A percentile compares a stretch with the other conserved stretches of the same genome.
Evolutionary conservation across 2,888 invertebrate species (phyloP).

Genomic region (Gastrophysa polygoni): DNA sequence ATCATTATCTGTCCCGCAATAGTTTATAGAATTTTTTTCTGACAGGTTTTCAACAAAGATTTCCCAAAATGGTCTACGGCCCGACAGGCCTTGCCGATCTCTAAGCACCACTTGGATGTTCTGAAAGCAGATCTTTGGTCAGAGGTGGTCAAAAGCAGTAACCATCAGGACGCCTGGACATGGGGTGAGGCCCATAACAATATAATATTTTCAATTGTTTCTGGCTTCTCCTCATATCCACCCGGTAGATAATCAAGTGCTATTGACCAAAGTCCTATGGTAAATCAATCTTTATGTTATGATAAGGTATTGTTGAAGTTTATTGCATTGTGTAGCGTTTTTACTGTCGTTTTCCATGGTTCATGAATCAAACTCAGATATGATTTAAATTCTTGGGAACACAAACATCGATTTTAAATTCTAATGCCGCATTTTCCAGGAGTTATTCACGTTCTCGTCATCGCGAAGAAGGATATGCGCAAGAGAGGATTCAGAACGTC

Average conservation of each 20-base stretch:
- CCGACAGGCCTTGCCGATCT: constrained; percentile 80
- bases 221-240: no score
- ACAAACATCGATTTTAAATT: not conserved
- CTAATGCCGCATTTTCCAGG: not conserved
- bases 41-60: constrained; percentile 71
- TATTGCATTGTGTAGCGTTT: not conserved
- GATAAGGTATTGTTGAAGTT: not conserved
- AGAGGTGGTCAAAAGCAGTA: constrained; percentile 82
- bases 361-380: not conserved
- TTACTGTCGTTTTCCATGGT: not conserved
- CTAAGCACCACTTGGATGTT: constrained; percentile 77
- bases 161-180: constrained; percentile 89
- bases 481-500: no score
- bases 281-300: no score
- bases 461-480: no score
- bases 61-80: constrained; percentile 80
- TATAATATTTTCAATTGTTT: no score
- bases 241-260: no score
- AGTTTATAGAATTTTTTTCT: not conserved
- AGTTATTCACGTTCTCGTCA: no score
- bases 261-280: not conserved
- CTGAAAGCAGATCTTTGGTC: constrained; percentile 86
- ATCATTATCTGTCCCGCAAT: not conserved
- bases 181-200: constrained; percentile 72
- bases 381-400: not conserved